Base-by-base conservation (phyloP, 2,113 vertebrate species). In the Acrocephalus kingi region DNA sequence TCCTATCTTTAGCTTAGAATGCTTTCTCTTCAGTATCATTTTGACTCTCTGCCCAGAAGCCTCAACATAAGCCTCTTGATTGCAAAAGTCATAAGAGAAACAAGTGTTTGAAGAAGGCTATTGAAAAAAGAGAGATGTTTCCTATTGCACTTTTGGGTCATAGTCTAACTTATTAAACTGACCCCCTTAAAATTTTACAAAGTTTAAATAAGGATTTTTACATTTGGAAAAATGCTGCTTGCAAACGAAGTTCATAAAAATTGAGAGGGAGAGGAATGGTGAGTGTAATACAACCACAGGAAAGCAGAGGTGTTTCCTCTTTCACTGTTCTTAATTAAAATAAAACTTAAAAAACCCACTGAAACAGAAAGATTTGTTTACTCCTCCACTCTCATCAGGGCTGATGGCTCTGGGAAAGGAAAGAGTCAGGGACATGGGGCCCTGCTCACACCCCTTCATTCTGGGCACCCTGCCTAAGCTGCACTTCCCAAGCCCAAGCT, bases 1-100 rank as follows among this genome's bases (percentile, higher is more conserved):
- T 13, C 46, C 58, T 88, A 71, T 74, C 92, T 94, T 86, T 71
- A 52, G 37, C 54, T 78, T 64, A 23, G 59, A 91, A 64, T 63
- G 67, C 54, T 74, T 89, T 89, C 20, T 80, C 62, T 85, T 90
- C 1, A 0, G 62, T 89, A 93, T 91, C 71, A 80, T 78, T 96
- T 94, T 97, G 94, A 96, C 61, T 78, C 79, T 80, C 35, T 93
- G 93, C 86, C 94, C 96, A 96, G 94, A 89, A 96, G 73, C 69
- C 86, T 73, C 35, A 75, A 20, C 4, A 2, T 62, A 85, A 96
- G 59, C 62, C n/a, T 94, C 71, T 81, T 58, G 85, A 89, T 27
- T 90, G 54, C 68, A 78, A 39, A 84, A 95, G 54, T 67, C 90
- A 89, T 59, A 74, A 54, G 58, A 87, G 77, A 89, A 93, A 77